A percentile compares a stretch with the other conserved stretches of the same genome.
Conservation (phyloP, 2,797 vertebrate species). For the Halcyon leucocephala region DNA sequence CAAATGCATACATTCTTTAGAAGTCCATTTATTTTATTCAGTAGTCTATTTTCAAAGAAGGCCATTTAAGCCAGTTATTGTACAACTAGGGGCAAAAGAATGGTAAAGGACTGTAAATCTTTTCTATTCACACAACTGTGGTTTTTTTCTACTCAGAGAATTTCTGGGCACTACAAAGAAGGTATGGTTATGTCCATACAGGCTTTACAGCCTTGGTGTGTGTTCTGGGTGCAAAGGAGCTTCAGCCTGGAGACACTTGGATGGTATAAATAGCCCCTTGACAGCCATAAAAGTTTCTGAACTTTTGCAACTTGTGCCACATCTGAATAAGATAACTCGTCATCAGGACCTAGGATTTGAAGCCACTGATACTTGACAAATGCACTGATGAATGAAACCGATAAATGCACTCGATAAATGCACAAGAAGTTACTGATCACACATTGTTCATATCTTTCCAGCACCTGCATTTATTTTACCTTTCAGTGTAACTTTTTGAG, state of each 20-base stretch:
- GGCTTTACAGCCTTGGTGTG: neutral
- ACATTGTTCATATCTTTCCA: neutral
- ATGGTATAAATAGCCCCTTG: neutral
- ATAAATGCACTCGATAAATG: neutral
- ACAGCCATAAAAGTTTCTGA: neutral
- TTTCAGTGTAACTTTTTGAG: neutral
- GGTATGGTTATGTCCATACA: neutral
- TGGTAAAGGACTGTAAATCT: neutral
- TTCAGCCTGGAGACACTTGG: fast-evolving
- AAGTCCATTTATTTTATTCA: neutral
- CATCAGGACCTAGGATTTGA: neutral
- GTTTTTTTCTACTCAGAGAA: neutral
- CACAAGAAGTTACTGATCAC: neutral
- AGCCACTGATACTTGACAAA: neutral
- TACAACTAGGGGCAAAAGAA: neutral
- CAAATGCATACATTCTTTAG: neutral
- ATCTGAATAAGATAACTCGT: neutral
- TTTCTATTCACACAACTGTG: neutral
- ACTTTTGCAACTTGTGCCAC: neutral
- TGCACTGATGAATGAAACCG: too few relatives aligned
- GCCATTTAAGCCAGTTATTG: neutral
- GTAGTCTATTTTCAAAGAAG: neutral
- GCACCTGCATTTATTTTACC: neutral
- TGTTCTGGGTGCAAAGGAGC: neutral
- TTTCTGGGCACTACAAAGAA: neutral